Evolutionary conservation across 1,140 invertebrate genomes (phyloP), one percentile per base, ranked within the genome.

Genomic region (Nilaparvata lugens): DNA sequence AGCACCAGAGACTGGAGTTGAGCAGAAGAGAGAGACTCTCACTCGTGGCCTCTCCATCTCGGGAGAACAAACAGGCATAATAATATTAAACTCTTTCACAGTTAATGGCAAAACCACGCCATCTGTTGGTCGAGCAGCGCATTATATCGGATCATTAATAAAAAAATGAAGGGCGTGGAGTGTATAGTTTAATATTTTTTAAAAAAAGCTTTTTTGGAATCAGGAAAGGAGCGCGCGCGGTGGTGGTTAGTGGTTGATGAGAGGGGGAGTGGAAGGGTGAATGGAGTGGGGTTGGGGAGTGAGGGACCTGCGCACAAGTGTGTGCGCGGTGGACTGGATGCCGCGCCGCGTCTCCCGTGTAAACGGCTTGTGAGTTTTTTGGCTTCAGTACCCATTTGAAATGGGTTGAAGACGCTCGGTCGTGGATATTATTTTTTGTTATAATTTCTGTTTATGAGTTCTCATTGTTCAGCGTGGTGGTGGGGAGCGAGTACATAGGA

Each of bases 301-400:
- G 57, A 11, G 23, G 38, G 45, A 19, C 35, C 21, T 38, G 57
- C 57, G 42, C 42, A 51, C 7, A 51, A 58, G 57, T 18, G 23
- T 16, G 9, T 58, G 57, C 57, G 57, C 57, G 58, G 59, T 40
- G 31, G 21, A 28, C 42, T 54, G 35, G 35, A 60, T 18, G 19
- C 59, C 52, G 45, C 45, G 45, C 4, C 56, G 11, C 42, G 40
- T 24, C 19, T 18, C 56, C 3, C 3, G 42, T 52, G 51, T 60
- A 60, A 60, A 60, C 55, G 59, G 59, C 52, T 60, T 54, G 45
- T 53, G 59, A 60, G 59, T 60, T 60, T 60, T 60, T 60, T 60
- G 52, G 59, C 59, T 60, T 60, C 59, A 60, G 59, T 60, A 60
- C 59, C 59, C 59, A 51, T 60, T 60, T 60, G 59, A 53, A 60